Conservation (phyloP, 2,888 invertebrate genomes). For the Chloroclysta siterata region DNA sequence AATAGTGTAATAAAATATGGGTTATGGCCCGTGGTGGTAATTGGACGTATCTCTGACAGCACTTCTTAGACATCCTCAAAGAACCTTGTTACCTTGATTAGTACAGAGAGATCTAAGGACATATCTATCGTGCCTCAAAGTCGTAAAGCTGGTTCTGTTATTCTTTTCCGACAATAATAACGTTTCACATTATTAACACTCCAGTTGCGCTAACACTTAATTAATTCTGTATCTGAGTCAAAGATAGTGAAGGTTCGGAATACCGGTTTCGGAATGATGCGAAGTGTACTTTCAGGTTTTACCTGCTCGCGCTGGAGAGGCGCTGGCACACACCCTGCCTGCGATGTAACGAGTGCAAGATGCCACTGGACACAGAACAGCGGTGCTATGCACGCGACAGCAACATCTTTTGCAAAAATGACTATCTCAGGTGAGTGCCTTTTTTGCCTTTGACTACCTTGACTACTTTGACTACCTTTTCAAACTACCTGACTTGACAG, state of each 20-base stretch:
- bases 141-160: neutral
- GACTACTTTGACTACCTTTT: too few species aligned
- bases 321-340: slow-evolving; percentile 97
- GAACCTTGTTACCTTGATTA: too few species aligned
- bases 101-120: too few species aligned
- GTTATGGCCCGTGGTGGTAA: too few species aligned
- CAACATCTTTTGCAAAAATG: slow-evolving; percentile 97
- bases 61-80: too few species aligned
- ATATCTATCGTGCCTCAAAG: neutral
- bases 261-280: slow-evolving; percentile 4
- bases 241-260: slow-evolving; percentile 3
- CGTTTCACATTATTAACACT: slow-evolving; percentile 2
- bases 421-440: slow-evolving; percentile 95
- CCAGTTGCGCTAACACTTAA: slow-evolving; percentile 6
- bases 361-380: slow-evolving; percentile 94
- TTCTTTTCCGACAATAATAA: neutral
- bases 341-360: slow-evolving; percentile 95
- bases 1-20: too few species aligned
- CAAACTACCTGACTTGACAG: too few species aligned
- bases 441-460: too few species aligned
- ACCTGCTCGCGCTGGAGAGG: slow-evolving; percentile 95
- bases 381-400: slow-evolving; percentile 97
- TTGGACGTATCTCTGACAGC: too few species aligned
- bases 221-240: slow-evolving; percentile 7
- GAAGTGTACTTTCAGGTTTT: slow-evolving; percentile 79